Evolutionary conservation across 2,113 vertebrate genomes (phyloP), one percentile per base, ranked within the genome.

Genomic region (Hylia prasina): DNA sequence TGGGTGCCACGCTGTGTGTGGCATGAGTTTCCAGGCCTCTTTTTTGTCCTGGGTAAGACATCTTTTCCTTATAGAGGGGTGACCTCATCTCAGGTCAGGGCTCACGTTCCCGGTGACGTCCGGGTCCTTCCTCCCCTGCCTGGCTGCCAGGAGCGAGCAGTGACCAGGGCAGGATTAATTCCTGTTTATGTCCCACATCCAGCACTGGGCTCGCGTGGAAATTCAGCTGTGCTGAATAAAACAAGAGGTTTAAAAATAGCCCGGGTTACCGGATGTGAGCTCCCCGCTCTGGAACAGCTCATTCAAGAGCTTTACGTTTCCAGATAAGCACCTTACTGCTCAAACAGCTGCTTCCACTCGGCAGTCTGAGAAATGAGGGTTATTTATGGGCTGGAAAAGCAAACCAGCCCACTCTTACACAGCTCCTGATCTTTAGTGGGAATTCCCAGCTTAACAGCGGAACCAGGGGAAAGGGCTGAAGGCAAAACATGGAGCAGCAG

Each of bases 121-220:
- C 0, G 0, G 19, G 39, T 50, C 69, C 48, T 70, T 82, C 60
- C 61, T 91, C 47, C 30, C 87, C 61, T 83, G 80, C 65, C 37
- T 0, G 0, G 31, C 11, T 73, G 68, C 71, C 80, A 89, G 58
- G 17, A 73, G n/a, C 0, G 0, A 84, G 57, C 47, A 63, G 19
- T 42, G 82, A 27, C 21, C 40, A 82, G 75, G 20, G 25, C 79
- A 66, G 50, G 60, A 72, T 31, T n/a, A 0, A 21, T 60, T 76
- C 47, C 87, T 75, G n/a, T 69, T 91, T 93, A 39, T 81, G 64
- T 47, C 82, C 48, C 4, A 1, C 37, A 35, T n/a, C 37, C 66
- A 76, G 45, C 66, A 44, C 44, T 3, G 54, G 42, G 21, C 25
- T 64, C 27, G 16, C 0, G 0, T 70, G 83, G 64, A 71, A 89